Conservation (phyloP, 1,140 invertebrate genomes). For the Cecropterus lyciades region DNA sequence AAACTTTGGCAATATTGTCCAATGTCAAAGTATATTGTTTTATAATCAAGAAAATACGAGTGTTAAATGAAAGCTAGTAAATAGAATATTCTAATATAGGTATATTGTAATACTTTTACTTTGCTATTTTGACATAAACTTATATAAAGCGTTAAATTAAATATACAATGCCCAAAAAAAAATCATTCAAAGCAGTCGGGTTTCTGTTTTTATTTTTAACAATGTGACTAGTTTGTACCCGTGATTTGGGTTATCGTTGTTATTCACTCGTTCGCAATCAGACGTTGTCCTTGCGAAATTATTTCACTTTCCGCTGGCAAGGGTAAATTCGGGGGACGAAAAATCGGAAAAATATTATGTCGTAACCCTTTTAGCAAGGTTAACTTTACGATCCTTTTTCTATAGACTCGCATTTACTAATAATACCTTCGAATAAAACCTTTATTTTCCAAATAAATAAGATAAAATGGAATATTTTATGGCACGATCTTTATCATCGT, state of each 20-base stretch:
- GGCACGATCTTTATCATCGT: not conserved
- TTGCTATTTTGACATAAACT: too few species aligned
- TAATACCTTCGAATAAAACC: slow-evolving; percentile 21
- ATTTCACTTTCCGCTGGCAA: slow-evolving; percentile 6
- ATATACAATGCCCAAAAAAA: too few species aligned
- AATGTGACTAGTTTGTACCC: too few species aligned
- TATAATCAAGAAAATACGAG: too few species aligned
- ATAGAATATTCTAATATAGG: too few species aligned
- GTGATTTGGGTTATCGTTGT: not conserved
- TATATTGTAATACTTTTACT: too few species aligned
- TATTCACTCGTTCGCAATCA: not conserved
- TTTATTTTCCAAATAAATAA: slow-evolving; percentile 8
- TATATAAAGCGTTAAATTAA: too few species aligned
- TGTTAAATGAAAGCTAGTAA: too few species aligned
- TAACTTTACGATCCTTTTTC: slow-evolving; percentile 12
- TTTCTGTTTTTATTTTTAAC: too few species aligned
- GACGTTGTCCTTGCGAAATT: not conserved
- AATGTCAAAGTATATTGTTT: too few species aligned
- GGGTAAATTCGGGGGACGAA: slow-evolving; percentile 14
- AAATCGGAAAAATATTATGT: slow-evolving; percentile 19
- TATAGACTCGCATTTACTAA: slow-evolving; percentile 10
- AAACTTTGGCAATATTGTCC: too few species aligned
- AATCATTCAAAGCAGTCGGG: too few species aligned
- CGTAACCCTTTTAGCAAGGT: slow-evolving; percentile 21
- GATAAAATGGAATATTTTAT: slow-evolving; percentile 2